Evolutionary conservation across 2,113 vertebrate species (phyloP), one percentile per base, ranked within the genome.

Genomic region (Sceloporus undulatus): DNA sequence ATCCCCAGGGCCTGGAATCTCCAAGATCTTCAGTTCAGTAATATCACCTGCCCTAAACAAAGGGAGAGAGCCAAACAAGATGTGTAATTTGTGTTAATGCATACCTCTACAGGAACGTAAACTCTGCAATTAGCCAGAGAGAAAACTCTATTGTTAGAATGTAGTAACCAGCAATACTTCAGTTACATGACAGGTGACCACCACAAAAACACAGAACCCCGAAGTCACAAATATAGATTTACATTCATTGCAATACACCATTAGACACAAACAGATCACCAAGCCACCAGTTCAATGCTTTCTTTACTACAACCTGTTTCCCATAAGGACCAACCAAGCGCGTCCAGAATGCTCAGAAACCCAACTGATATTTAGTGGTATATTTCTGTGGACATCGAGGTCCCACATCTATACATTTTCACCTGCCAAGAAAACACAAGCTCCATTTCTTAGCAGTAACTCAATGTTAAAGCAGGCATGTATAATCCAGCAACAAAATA

Each of bases 1-100:
- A 80, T 96, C 95, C 59, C 95, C 96, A 0, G 93, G 92, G 71
- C 94, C 96, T 0, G 97, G 97, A 81, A 98, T 98, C 91, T 97
- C 98, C 95, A 99, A 94, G 86, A 99, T 99, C 97, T 99, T 99
- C 82, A 99, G 97, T 85, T 99, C 98, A 27, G 97, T 98, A 90
- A 99, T 99, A 93, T 99, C 99, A 94, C 98, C 98, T 87, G 99
- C 99, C 96, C 99, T 99, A 91, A 91, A 96, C 82, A 90, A 8
- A 93, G 27, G 88, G 89, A 59, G 82, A 76, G 84, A 68, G 89
- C 21, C 0, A 70, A 94, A 87, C 9, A 14, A 34, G 74, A 18
- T 1, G 54, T 52, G 84, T 29, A 82, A n/a, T 65, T 9, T 87
- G 9, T 21, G 40, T 4, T 29, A 40, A 2, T 0, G n/a, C 27